phyloP scores from a whole-genome alignment of 2,888 invertebrate species.

The Tryphoninae sp. region DNA sequence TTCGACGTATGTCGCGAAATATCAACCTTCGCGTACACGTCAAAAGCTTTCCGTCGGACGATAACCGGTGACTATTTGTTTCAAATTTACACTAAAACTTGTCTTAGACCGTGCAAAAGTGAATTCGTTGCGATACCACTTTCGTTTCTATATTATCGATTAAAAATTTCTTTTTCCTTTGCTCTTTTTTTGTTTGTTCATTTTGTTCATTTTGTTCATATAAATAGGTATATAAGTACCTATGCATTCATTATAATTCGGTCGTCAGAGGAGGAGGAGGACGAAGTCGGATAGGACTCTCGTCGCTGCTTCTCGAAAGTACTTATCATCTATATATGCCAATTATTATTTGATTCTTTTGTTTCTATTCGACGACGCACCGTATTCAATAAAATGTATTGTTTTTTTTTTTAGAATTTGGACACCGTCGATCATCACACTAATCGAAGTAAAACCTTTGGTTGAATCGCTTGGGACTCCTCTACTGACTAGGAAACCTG shows the following conservation, averaged over 20 bases:
- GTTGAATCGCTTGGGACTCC: slow-evolving; percentile 48
- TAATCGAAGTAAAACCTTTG: slow-evolving; percentile 52
- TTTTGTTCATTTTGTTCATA: slow-evolving; percentile 29
- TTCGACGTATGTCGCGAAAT: not conserved
- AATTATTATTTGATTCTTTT: slow-evolving; percentile 5
- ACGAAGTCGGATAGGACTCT: slow-evolving; percentile 23
- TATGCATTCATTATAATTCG: slow-evolving; percentile 57
- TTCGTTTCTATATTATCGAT: slow-evolving; percentile 15
- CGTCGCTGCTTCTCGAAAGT: slow-evolving; percentile 26
- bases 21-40: not conserved
- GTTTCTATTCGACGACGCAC: slow-evolving; percentile 14
- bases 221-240: slow-evolving; percentile 47
- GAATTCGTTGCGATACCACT: slow-evolving; percentile 46
- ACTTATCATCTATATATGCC: slow-evolving; percentile 35
- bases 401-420: slow-evolving; percentile 13
- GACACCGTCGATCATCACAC: slow-evolving; percentile 28
- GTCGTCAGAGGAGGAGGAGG: slow-evolving; percentile 57
- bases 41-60: not conserved
- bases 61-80: not conserved
- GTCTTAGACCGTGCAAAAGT: slow-evolving; percentile 42
- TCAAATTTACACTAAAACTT: slow-evolving; percentile 11
- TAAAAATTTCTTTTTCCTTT: slow-evolving; percentile 16
- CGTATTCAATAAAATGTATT: slow-evolving; percentile 22
- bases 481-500: slow-evolving; percentile 60
- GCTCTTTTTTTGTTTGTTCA: not conserved